phyloP scores from a whole-genome alignment of 1,140 invertebrate species.

The Zaprionus inermis region DNA sequence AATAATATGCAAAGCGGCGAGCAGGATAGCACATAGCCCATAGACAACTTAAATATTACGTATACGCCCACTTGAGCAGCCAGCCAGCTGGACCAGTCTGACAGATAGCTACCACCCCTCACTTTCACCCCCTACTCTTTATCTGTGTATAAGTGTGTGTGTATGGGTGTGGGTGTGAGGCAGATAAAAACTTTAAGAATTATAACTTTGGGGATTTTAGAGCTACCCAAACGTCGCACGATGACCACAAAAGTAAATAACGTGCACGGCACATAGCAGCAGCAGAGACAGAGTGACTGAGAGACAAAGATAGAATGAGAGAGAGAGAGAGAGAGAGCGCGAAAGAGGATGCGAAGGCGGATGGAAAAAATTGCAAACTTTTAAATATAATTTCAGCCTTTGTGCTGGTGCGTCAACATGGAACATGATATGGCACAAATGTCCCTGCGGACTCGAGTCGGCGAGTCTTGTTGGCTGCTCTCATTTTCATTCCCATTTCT shows the following conservation, averaged over 20 bases:
- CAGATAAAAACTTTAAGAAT: conserved; percentile 82
- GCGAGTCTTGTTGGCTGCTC: conserved; percentile 5
- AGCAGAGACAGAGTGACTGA: conserved; percentile 23
- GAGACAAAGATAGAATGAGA: conserved; percentile 22
- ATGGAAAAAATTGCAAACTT: conserved; percentile 44
- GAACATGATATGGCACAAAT: conserved; percentile 75
- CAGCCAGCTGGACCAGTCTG: conserved; percentile 42
- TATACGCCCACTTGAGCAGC: conserved; percentile 72
- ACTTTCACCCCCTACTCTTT: background rate
- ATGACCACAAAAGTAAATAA: conserved; percentile 82
- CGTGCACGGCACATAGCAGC: conserved; percentile 34
- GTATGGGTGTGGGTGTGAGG: conserved; percentile 30
- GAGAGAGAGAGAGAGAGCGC: conserved; percentile 24
- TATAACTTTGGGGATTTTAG: conserved; percentile 79
- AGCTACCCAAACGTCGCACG: conserved; percentile 52
- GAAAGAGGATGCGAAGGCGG: background rate
- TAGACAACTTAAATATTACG: conserved; percentile 60
- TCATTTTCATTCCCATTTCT: background rate
- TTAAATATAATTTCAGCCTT: conserved; percentile 81
- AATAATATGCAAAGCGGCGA: conserved; percentile 69
- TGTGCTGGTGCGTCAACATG: conserved; percentile 79
- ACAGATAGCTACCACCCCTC: conserved; percentile 13
- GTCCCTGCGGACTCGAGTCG: conserved; percentile 51
- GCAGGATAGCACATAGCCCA: conserved; percentile 1
- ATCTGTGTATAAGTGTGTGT: conserved; percentile 22